These are phyloP conservation scores for Pygoscelis antarcticus DNA, from an alignment of 2,113 vertebrate genomes.

Conservation along the genomic window DNA sequence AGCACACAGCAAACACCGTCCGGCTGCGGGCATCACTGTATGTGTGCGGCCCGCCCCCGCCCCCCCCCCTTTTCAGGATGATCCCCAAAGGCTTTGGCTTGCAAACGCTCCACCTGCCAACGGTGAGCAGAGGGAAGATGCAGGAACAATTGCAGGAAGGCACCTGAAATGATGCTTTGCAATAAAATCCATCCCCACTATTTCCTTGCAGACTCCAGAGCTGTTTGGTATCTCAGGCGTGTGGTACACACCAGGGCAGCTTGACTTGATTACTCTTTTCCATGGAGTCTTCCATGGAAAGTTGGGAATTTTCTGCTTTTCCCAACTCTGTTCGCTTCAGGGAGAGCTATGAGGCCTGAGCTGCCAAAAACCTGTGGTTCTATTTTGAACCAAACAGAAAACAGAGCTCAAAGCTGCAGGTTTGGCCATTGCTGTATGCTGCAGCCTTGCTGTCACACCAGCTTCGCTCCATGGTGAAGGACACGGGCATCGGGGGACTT, in stretches of 20 bases:
- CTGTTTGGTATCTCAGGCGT: rapidly evolving
- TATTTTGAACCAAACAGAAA: neutral
- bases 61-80: neutral
- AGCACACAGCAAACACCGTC: neutral
- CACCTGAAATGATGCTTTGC: neutral
- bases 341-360: no score
- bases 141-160: neutral
- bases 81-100: constrained; percentile 5
- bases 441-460: neutral
- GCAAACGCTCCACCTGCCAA: neutral
- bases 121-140: neutral
- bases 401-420: neutral
- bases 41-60: neutral
- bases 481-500: neutral
- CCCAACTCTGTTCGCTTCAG: neutral
- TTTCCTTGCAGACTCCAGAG: rapidly evolving
- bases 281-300: neutral
- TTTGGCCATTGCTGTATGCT: rapidly evolving
- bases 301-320: neutral
- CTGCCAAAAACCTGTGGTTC: rapidly evolving
- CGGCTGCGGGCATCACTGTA: neutral
- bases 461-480: neutral
- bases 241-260: rapidly evolving
- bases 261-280: neutral
- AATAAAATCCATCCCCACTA: neutral